A percentile compares a stretch with the other conserved stretches of the same genome.
These are phyloP conservation scores for Alosa alosa DNA, from an alignment of 2,113 vertebrate genomes.

Conservation along the genomic window DNA sequence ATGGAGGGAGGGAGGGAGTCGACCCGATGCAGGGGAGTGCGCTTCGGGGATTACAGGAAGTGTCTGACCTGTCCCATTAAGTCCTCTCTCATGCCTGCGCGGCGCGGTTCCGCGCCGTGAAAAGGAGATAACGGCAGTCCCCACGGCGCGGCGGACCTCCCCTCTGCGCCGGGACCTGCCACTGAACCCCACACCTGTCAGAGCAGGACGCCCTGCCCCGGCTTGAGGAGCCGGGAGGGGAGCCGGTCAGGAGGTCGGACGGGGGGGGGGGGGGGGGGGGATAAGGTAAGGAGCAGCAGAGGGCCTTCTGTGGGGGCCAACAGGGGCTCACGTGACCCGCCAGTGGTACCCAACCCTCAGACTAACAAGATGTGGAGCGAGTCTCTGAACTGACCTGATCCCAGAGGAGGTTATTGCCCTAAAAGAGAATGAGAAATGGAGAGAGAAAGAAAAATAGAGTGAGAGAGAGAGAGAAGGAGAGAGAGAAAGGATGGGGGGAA, in stretches of 20 bases:
- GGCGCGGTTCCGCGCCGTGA: not conserved
- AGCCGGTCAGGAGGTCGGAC: not conserved
- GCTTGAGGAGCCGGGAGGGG: slow-evolving; percentile 3
- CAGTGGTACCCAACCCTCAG: not conserved
- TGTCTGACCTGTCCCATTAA: slow-evolving; percentile 14
- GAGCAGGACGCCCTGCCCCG: not conserved
- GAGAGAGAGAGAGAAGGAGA: not conserved
- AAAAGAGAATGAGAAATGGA: not conserved
- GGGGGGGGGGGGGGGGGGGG: not conserved
- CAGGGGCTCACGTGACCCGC: not conserved
- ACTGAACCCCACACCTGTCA: slow-evolving; percentile 2
- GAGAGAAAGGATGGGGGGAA: not conserved
- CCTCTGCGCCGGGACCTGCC: not conserved
- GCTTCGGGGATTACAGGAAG: slow-evolving; percentile 11
- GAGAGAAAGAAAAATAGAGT: not conserved
- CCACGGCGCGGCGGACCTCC: not conserved
- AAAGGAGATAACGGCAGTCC: not conserved
- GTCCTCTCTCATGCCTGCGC: slow-evolving; percentile 8
- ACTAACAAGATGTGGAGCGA: not conserved
- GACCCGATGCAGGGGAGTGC: slow-evolving; percentile 4
- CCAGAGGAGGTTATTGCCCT: not conserved
- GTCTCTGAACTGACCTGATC: not conserved
- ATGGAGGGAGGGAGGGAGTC: not conserved
- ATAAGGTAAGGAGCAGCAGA: not conserved
- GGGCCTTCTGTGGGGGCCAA: not conserved